Evolutionary conservation across 2,888 invertebrate species (phyloP), one percentile per base, ranked within the genome.

Genomic region (Neoascia interrupta): DNA sequence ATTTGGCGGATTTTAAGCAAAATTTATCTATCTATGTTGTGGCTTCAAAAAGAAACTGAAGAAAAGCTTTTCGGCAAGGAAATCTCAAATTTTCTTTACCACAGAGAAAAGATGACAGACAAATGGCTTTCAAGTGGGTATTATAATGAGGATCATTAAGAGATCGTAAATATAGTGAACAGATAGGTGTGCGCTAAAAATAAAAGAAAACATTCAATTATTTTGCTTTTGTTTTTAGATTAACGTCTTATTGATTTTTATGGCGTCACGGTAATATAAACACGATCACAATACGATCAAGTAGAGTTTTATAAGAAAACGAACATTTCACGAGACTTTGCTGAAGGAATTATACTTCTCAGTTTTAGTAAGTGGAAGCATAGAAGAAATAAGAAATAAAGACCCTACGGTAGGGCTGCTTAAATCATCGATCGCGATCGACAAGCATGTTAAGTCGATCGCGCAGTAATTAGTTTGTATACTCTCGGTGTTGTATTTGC

Each of bases 311-410:
- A 36, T 21, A 11, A 11, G 39, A 68, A 58, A 54, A 68, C 53
- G 15, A 39, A 10, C n/a, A n/a, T n/a, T 34, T 39, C 73, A 68
- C 61, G 74, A 61, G 74, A 68, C 54, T 54, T 39, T 6, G 18
- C 0, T 1, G 36, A 11, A n/a, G n/a, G 51, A 11, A 31, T 5
- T 51, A 34, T 10, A 63, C 51, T 53, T 63, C 2, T 23, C 34
- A 53, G 34, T 43, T 53, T 5, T 43, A 21, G n/a, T n/a, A n/a
- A n/a, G n/a, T n/a, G n/a, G n/a, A n/a, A n/a, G n/a, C n/a, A n/a
- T n/a, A n/a, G n/a, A n/a, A n/a, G n/a, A n/a, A n/a, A n/a, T n/a
- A n/a, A n/a, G n/a, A n/a, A n/a, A n/a, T n/a, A n/a, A n/a, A n/a
- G n/a, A n/a, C n/a, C n/a, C n/a, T n/a, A n/a, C n/a, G n/a, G n/a